Conservation (phyloP, 2,113 vertebrate species). For the Todiramphus chloris region DNA sequence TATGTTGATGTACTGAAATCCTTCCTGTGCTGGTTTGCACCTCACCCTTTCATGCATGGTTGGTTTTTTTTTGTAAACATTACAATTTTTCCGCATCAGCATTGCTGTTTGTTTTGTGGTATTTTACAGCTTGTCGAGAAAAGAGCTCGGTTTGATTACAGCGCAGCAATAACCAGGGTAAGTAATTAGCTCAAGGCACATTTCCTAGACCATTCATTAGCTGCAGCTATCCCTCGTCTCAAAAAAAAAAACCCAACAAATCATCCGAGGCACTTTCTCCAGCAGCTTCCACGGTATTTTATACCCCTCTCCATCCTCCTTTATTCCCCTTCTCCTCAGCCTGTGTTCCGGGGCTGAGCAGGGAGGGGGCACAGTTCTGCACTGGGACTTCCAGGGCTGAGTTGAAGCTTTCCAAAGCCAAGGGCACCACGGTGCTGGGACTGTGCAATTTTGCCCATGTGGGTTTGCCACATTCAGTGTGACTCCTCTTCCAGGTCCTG, state of each 20-base stretch:
- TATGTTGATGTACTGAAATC: fast-evolving
- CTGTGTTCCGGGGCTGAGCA: neutral
- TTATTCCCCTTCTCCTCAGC: neutral
- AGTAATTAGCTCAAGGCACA: neutral
- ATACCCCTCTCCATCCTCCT: too few species aligned
- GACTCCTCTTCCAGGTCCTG: neutral
- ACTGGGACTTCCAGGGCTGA: neutral
- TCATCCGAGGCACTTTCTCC: neutral
- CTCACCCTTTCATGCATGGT: fast-evolving
- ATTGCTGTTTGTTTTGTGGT: neutral
- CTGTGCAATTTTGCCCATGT: fast-evolving
- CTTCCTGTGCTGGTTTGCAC: neutral
- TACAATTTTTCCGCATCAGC: neutral
- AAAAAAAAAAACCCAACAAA: neutral
- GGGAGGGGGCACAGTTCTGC: neutral
- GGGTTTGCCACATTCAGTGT: fast-evolving
- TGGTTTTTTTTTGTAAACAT: neutral
- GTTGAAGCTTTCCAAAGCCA: neutral
- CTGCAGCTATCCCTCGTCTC: neutral
- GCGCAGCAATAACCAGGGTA: neutral
- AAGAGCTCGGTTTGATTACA: neutral
- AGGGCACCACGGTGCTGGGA: neutral
- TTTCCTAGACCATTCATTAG: neutral
- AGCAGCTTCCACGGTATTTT: neutral
- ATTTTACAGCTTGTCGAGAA: neutral